These are phyloP conservation scores for Stegodyphus mimosarum DNA, from an alignment of 1,140 invertebrate species.

Conservation along the genomic window DNA sequence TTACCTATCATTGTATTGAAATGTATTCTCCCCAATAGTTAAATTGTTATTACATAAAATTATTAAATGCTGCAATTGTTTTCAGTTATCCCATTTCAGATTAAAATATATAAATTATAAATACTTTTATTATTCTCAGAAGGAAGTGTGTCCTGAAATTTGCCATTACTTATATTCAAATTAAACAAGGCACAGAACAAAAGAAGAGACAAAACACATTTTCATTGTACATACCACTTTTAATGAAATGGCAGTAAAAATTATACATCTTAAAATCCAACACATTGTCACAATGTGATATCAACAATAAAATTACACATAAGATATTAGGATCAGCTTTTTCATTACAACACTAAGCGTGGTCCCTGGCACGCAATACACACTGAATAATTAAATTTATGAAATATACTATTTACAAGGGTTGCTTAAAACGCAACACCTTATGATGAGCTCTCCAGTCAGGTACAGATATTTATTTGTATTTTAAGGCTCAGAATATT, in stretches of 20 bases:
- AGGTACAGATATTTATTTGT: neutral
- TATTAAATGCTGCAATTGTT: too few species aligned
- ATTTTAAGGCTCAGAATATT: too few species aligned
- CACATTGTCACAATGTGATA: slow-evolving; percentile 1
- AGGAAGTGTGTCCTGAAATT: too few species aligned
- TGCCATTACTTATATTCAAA: too few species aligned
- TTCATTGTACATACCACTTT: neutral
- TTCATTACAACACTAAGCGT: neutral
- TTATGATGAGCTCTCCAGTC: neutral
- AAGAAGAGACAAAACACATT: neutral
- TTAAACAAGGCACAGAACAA: too few species aligned
- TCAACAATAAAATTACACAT: neutral
- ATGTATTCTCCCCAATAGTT: too few species aligned
- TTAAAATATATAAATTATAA: too few species aligned
- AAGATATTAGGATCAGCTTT: neutral
- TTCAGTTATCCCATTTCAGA: too few species aligned
- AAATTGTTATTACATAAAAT: too few species aligned
- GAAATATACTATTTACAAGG: neutral
- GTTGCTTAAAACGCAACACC: slow-evolving; percentile 7
- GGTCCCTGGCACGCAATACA: slow-evolving; percentile 10
- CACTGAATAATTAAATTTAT: neutral
- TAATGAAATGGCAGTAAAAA: slow-evolving; percentile 3
- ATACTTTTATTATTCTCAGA: too few species aligned
- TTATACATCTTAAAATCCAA: slow-evolving; percentile 12
- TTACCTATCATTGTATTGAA: too few species aligned